phyloP scores from a whole-genome alignment of 2,797 vertebrate genomes.

The Microcaecilia unicolor region DNA sequence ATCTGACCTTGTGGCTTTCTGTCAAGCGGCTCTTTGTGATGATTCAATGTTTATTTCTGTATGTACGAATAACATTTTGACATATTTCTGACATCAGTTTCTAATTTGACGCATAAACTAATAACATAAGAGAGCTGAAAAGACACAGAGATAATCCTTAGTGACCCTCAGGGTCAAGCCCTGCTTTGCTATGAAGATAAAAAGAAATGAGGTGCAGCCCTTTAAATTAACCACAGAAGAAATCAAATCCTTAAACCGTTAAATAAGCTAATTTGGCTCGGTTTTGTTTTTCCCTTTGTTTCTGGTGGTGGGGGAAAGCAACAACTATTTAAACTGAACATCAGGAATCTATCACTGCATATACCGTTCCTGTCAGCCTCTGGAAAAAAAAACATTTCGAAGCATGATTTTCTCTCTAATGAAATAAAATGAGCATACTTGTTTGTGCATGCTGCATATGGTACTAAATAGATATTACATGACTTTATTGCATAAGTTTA shows the following conservation, averaged over 20 bases:
- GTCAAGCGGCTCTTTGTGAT: not conserved
- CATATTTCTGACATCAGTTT: slow-evolving; percentile 26
- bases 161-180: slow-evolving; percentile 26
- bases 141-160: slow-evolving; percentile 19
- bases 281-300: slow-evolving; percentile 30
- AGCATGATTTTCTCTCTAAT: not conserved
- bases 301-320: slow-evolving; percentile 19
- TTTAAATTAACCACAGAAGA: slow-evolving; percentile 37
- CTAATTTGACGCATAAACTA: slow-evolving; percentile 28
- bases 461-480: too few relatives aligned
- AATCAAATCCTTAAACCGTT: slow-evolving; percentile 29
- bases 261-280: slow-evolving; percentile 44
- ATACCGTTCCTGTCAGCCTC: slow-evolving; percentile 19
- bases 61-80: slow-evolving; percentile 26
- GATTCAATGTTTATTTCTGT: too few relatives aligned
- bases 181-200: slow-evolving; percentile 30
- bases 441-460: too few relatives aligned
- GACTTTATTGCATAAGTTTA: too few relatives aligned
- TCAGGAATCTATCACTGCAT: not conserved
- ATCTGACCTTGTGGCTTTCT: slow-evolving; percentile 1
- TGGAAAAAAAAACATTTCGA: slow-evolving; percentile 29
- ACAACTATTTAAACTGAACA: slow-evolving; percentile 1
- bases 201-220: slow-evolving; percentile 28
- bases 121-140: slow-evolving; percentile 21
- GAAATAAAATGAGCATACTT: too few relatives aligned